Evolutionary conservation across 2,888 invertebrate genomes (phyloP), one percentile per base, ranked within the genome.

Genomic region (Parnassius orleans): DNA sequence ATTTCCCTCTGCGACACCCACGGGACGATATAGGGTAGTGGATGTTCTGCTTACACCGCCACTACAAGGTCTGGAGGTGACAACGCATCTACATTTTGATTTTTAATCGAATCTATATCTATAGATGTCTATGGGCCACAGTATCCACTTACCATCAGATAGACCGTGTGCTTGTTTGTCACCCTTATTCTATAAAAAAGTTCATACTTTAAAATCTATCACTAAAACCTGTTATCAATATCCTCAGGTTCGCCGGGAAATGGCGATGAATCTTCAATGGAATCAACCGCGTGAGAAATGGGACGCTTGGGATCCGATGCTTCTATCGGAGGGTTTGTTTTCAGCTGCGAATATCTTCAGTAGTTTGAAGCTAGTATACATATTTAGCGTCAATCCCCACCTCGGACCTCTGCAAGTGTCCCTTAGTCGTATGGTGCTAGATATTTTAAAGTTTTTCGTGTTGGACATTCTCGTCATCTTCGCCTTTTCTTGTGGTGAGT

Each of bases 301-400:
- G 99, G 98, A 99, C 87, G 96, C 98, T 9, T 99, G 98, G 97
- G 99, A 99, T 87, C 99, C 99, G 15, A 99, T 98, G 95, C 93
- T 99, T 72, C 83, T 94, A n/a, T 97, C 98, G 41, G 98, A 98
- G 87, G 98, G 98, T 44, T 94, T 99, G 60, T 99, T 99, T 91
- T 99, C 99, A 14, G 98, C 99, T 15, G 99, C 99, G 69, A 99
- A 99, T 91, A 99, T 99, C 87, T 94, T 84, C 93, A 98, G 97
- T 88, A 97, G 97, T 70, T 93, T 99, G 73, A 99, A 99, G 90
- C 93, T 99, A 82, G 98, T 99, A 75, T 98, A 98, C 93, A 98
- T 98, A 87, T 98, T 98, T 92, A 98, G 98, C 72, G 98, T 99
- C 63, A 98, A 98, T 92, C 98, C 98, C 47, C 98, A 98, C 92